Evolutionary conservation across 2,797 vertebrate species (phyloP), one percentile per base, ranked within the genome.

Genomic region (Catharus ustulatus): DNA sequence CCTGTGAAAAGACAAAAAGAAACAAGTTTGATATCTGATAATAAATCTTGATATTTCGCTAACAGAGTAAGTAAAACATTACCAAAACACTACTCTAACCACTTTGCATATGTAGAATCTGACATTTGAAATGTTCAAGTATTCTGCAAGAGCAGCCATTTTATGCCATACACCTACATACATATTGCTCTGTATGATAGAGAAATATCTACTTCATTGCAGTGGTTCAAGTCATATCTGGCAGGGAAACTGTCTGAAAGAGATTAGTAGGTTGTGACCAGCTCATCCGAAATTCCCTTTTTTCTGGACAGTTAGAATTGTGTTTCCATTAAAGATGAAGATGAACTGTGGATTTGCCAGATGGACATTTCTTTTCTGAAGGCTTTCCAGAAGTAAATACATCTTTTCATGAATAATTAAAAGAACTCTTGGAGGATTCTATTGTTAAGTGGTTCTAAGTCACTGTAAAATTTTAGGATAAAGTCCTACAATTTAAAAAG

Each of bases 321-420:
- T 4, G 13, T 69, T 87, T 63, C 51, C 89, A 59, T 58, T 79
- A 91, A 34, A 91, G 62, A 32, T 43, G 40, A 88, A 51, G 36
- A 79, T 12, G 36, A 57, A 89, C 30, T 0, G 0, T 34, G 14
- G 36, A 66, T 92, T 76, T 87, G 59, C 59, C 75, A 92, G 67
- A 92, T 52, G 59, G 48, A 87, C 72, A 48, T 30, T 59, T 79
- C 36, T 77, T 89, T 89, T 94, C 71, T 22, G 20, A 62, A 32
- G 24, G 29, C 13, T 82, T 67, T 94, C 55, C 87, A 73, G 67
- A 87, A 91, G 71, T 36, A 94, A 94, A 89, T 66, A 59, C 27
- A 84, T 82, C 29, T 61, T 84, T 24, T 82, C 15, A 87, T 74
- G 13, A 87, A 95, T 87, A 94, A 92, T 79, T 87, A 59, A 86